phyloP scores from a whole-genome alignment of 2,888 invertebrate species.

The Bellardia bayeri region DNA sequence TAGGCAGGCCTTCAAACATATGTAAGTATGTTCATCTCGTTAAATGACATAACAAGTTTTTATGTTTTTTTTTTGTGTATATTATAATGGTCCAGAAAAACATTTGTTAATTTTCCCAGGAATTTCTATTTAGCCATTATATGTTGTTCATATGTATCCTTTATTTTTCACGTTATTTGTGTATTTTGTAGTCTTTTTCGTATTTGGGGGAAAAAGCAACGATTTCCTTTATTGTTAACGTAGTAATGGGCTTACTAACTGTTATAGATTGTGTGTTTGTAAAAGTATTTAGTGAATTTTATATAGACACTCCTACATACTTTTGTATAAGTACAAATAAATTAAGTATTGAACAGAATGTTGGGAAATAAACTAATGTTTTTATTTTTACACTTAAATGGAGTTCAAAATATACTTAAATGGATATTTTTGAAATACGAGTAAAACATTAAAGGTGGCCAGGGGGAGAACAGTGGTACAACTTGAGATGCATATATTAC shows the following conservation, averaged over 20 bases:
- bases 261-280: not conserved
- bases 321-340: not conserved
- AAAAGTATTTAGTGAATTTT: not conserved
- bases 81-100: constrained; percentile 20
- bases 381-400: constrained; percentile 49
- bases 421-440: constrained; percentile 35
- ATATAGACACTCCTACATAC: not conserved
- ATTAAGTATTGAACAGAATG: constrained; percentile 56
- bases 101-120: constrained; percentile 63
- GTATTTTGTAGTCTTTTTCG: not conserved
- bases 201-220: not conserved
- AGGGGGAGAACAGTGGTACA: not conserved
- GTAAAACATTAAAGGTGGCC: not conserved
- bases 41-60: not conserved
- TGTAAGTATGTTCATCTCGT: not conserved
- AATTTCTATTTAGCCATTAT: constrained; percentile 19
- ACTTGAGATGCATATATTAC: too few species aligned
- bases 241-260: not conserved
- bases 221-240: constrained; percentile 21
- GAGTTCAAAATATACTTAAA: constrained; percentile 60
- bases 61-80: not conserved
- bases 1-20: not conserved
- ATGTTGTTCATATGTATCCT: not conserved
- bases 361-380: constrained; percentile 49
- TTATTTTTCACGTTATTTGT: not conserved